Percentiles rank a stretch among this genome's conserved stretches.
These are phyloP conservation scores for Agonopterix heracliana DNA, from an alignment of 2,888 invertebrate genomes.

Conservation along the genomic window DNA sequence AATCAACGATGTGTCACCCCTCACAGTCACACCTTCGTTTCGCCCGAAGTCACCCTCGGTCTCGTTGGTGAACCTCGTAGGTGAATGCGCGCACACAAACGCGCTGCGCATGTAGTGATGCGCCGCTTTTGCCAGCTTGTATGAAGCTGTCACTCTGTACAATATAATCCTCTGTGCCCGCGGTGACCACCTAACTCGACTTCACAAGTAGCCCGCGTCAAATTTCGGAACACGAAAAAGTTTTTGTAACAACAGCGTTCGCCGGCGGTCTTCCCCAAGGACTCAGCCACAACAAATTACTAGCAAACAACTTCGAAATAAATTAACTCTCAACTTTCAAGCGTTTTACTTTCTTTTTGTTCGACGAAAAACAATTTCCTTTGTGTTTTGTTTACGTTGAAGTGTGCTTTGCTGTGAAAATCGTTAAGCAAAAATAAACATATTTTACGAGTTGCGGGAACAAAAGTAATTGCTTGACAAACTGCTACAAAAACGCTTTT, in stretches of 20 bases:
- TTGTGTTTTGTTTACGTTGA: constrained; percentile 55
- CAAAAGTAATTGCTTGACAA: neutral
- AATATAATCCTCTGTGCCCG: too few relatives aligned
- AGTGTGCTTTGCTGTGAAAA: constrained; percentile 34
- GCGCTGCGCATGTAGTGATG: too few relatives aligned
- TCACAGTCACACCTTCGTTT: too few relatives aligned
- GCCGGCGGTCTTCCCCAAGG: constrained; percentile 54
- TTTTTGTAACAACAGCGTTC: constrained; percentile 51
- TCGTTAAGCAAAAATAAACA: constrained; percentile 30
- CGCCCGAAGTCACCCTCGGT: too few relatives aligned
- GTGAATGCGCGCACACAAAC: too few relatives aligned
- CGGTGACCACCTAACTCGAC: constrained; percentile 32
- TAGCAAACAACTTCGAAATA: constrained; percentile 72
- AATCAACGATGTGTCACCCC: too few relatives aligned
- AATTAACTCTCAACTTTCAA: constrained; percentile 72
- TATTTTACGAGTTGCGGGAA: constrained; percentile 12
- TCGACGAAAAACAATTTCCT: constrained; percentile 64
- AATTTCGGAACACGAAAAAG: constrained; percentile 60
- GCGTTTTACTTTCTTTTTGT: constrained; percentile 66
- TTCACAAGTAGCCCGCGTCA: constrained; percentile 48
- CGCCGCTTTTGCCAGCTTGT: too few relatives aligned
- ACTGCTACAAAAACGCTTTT: neutral
- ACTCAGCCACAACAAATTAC: constrained; percentile 70
- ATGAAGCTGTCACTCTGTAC: too few relatives aligned
- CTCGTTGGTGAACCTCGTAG: too few relatives aligned